Conservation (phyloP, 2,888 invertebrate species). For the Maniola hyperantus region DNA sequence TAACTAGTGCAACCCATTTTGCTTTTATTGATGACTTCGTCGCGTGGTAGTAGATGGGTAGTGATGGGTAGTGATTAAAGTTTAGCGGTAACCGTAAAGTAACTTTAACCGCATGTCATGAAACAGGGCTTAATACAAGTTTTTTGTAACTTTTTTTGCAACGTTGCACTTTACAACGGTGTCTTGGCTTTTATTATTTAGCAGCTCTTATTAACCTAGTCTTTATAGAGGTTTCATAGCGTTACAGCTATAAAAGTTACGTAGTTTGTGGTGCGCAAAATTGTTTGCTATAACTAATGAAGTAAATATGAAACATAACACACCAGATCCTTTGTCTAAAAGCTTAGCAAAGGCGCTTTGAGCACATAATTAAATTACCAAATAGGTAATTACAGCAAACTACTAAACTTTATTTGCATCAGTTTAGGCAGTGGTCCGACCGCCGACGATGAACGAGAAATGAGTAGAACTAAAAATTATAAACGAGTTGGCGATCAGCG, state of each 20-base stretch:
- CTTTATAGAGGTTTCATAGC: background rate
- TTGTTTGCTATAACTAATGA: background rate
- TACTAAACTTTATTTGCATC: background rate
- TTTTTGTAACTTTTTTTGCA: conserved; percentile 1
- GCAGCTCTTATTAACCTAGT: background rate
- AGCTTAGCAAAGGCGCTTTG: background rate
- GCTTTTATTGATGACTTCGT: no score
- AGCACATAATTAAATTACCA: background rate
- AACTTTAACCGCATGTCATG: no score
- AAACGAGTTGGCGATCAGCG: no score
- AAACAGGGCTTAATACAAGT: background rate
- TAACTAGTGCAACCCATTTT: no score
- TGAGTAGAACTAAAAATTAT: no score
- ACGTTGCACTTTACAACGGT: background rate
- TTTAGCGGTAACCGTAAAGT: no score
- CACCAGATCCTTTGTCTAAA: background rate
- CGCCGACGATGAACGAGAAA: no score
- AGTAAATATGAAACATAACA: background rate
- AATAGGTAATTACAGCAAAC: conserved; percentile 6
- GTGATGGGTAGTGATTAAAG: no score
- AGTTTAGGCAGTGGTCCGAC: no score
- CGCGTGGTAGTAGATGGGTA: no score
- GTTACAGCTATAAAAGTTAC: background rate
- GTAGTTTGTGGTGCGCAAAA: background rate
- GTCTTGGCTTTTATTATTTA: background rate